These are phyloP conservation scores for Cydia pomonella DNA, from an alignment of 1,140 invertebrate species.

Conservation along the genomic window DNA sequence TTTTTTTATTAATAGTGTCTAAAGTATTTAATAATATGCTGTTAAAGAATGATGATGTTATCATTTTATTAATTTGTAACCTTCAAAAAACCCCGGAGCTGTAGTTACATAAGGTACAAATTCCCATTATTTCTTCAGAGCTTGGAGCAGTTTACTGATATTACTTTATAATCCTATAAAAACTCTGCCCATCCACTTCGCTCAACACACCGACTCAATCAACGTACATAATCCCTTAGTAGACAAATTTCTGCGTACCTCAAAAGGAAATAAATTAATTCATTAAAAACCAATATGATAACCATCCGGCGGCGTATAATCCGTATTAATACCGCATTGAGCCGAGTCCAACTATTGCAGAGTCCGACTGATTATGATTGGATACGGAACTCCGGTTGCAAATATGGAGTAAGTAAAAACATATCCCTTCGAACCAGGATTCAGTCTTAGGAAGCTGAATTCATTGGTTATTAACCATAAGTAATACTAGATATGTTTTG, in stretches of 20 bases:
- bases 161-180: slow-evolving; percentile 6
- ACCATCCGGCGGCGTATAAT: not conserved
- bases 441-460: not conserved
- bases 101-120: too few species aligned
- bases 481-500: too few species aligned
- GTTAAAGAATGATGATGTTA: too few species aligned
- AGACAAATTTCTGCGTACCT: slow-evolving; percentile 18
- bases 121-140: not conserved
- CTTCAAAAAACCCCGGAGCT: too few species aligned
- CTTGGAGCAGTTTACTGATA: not conserved
- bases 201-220: slow-evolving; percentile 5
- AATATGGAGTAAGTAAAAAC: slow-evolving; percentile 59
- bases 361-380: not conserved
- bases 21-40: too few species aligned
- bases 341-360: slow-evolving; percentile 9
- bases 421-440: slow-evolving; percentile 47
- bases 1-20: too few species aligned
- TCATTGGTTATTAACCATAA: not conserved
- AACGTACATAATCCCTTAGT: slow-evolving; percentile 19
- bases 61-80: too few species aligned
- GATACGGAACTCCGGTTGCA: slow-evolving; percentile 14
- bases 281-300: slow-evolving; percentile 32
- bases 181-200: not conserved
- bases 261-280: slow-evolving; percentile 32
- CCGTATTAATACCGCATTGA: slow-evolving; percentile 9